Percentiles rank a stretch among this genome's conserved stretches.
Conservation (phyloP, 2,888 invertebrate species). For the Lasioglossum figueresi region DNA sequence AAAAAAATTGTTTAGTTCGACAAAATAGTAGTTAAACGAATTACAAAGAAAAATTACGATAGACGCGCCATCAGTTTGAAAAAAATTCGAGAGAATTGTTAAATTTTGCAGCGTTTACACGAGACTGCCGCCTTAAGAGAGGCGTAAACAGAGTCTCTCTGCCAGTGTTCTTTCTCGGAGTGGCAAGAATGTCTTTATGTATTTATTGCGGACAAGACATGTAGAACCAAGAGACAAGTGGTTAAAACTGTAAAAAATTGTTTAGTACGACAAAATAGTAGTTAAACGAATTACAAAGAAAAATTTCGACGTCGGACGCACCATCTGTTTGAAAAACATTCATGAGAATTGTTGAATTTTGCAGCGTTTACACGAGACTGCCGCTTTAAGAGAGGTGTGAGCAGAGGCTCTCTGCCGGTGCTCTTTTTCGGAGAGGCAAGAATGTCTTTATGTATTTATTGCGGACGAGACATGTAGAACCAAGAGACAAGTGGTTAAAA, state of each 20-base stretch:
- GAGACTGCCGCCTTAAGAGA: neutral
- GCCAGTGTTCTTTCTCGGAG: neutral
- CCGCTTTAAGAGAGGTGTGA: neutral
- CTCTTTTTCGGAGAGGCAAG: conserved; percentile 23
- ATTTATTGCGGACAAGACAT: no score
- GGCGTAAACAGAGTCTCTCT: neutral
- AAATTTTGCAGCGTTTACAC: neutral
- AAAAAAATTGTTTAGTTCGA: no score
- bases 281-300: neutral
- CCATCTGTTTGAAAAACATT: neutral
- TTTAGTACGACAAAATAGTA: no score
- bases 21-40: neutral
- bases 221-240: no score
- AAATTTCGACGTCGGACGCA: neutral
- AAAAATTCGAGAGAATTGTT: neutral
- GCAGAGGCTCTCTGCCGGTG: neutral
- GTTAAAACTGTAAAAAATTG: no score
- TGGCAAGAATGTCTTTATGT: conserved; percentile 47
- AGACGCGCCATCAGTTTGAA: neutral
- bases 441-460: conserved; percentile 37
- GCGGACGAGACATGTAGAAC: no score
- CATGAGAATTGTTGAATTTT: neutral
- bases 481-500: no score
- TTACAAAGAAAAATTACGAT: neutral
- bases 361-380: neutral